A percentile compares a stretch with the other conserved stretches of the same genome.
Evolutionary conservation across 2,113 vertebrate genomes (phyloP).

Genomic region (Mandrillus leucophaeus): DNA sequence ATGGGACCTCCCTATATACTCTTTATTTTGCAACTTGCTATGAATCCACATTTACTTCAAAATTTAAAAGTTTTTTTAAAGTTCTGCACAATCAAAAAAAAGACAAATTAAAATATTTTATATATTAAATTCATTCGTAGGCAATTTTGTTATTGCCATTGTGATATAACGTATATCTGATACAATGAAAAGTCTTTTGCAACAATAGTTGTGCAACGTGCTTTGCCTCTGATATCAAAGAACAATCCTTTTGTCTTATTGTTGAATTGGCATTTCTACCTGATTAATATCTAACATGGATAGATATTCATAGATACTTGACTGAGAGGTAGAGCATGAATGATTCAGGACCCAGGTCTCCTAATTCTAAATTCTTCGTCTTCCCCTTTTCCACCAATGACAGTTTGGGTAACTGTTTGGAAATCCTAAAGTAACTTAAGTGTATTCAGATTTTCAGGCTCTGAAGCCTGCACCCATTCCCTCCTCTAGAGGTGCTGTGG

Average conservation of each 20-base stretch:
- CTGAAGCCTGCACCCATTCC: not conserved
- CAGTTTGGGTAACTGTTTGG: not conserved
- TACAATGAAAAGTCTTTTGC: not conserved
- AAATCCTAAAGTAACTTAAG: slow-evolving; percentile 11
- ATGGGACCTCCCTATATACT: rapidly evolving
- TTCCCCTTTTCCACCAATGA: not conserved
- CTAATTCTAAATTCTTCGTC: not conserved
- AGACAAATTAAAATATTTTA: not conserved
- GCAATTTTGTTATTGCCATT: not conserved
- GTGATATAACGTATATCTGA: not conserved
- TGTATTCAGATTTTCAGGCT: not conserved
- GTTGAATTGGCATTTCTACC: not conserved
- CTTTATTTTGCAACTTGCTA: not conserved
- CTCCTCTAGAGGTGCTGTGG: not conserved
- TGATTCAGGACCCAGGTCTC: not conserved
- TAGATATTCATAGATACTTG: not conserved
- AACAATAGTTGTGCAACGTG: not conserved
- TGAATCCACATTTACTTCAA: not conserved
- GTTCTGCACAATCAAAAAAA: not conserved
- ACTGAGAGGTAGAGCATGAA: not conserved
- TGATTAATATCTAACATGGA: not conserved
- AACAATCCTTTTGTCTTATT: not conserved
- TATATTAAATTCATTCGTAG: not conserved
- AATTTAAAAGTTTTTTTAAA: not conserved
- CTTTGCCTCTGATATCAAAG: not conserved